These are phyloP conservation scores for Apostichopus californicus DNA, from an alignment of 35 echinoderm and acorn worm genomes.

Conservation along the genomic window DNA sequence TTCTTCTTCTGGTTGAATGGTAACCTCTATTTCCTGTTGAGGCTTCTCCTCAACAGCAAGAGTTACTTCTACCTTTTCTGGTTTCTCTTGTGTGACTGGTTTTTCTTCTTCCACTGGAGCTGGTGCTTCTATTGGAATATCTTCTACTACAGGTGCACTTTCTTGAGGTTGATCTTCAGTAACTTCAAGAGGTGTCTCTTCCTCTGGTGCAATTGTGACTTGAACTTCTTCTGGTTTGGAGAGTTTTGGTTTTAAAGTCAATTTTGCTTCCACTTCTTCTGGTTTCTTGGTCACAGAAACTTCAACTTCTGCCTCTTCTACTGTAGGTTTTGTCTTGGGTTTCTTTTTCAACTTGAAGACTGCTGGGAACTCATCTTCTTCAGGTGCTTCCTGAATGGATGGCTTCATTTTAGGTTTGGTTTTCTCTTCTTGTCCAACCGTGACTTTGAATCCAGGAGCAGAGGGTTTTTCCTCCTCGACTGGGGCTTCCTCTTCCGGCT, in stretches of 20 bases:
- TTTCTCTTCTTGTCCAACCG: conserved; percentile 19
- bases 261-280: conserved; percentile 48
- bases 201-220: conserved; percentile 20
- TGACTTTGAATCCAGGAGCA: conserved; percentile 18
- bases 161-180: conserved; percentile 39
- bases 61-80: conserved; percentile 31
- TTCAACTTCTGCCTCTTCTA: conserved; percentile 42
- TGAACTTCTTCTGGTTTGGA: conserved; percentile 58
- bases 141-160: conserved; percentile 10
- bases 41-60: conserved; percentile 26
- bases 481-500: not conserved
- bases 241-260: conserved; percentile 36
- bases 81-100: conserved; percentile 40
- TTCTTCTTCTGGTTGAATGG: conserved; percentile 12
- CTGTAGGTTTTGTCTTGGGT: conserved; percentile 7
- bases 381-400: conserved; percentile 35
- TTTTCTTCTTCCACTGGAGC: conserved; percentile 36
- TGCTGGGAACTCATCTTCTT: conserved; percentile 41
- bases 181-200: conserved; percentile 34
- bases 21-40: not conserved
- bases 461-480: not conserved
- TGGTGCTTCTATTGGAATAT: conserved; percentile 20
- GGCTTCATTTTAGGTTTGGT: conserved; percentile 55
- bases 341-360: conserved; percentile 59
- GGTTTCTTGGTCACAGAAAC: conserved; percentile 45